Conservation (phyloP, 1,140 invertebrate genomes). For the Grapholita molesta region DNA sequence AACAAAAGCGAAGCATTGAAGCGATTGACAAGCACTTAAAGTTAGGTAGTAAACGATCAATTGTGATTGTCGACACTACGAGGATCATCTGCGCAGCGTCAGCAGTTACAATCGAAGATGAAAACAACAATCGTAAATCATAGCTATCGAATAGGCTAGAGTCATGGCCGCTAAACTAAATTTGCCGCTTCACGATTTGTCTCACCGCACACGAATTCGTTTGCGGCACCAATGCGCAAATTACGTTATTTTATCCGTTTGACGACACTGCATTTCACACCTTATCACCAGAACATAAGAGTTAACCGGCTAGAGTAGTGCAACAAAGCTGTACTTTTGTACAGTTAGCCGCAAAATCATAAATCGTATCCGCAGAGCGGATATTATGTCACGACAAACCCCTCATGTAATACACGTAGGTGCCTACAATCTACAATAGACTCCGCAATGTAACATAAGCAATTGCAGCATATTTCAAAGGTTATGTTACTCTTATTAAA, state of each 20-base stretch:
- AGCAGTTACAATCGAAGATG: too few relatives aligned
- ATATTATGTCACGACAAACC: constrained; percentile 12
- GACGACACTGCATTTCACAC: background rate
- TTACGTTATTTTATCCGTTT: background rate
- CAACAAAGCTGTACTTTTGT: background rate
- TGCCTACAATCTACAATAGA: background rate
- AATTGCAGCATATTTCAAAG: too few relatives aligned
- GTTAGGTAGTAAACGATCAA: too few relatives aligned
- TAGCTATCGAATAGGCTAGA: background rate
- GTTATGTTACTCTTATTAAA: too few relatives aligned
- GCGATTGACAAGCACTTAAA: too few relatives aligned
- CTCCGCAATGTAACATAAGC: background rate
- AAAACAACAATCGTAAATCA: background rate
- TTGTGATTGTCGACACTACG: too few relatives aligned
- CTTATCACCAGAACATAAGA: background rate
- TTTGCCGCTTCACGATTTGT: constrained; percentile 5
- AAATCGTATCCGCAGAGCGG: constrained; percentile 2
- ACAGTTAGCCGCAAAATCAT: constrained; percentile 13
- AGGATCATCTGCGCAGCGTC: too few relatives aligned
- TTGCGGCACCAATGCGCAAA: constrained; percentile 4
- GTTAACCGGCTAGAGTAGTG: too few relatives aligned
- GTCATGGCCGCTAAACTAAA: background rate
- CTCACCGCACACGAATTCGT: constrained; percentile 10
- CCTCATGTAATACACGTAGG: background rate
- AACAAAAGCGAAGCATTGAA: too few relatives aligned